These are phyloP conservation scores for Arvicanthis niloticus DNA, from an alignment of 2,113 vertebrate genomes.

Conservation along the genomic window DNA sequence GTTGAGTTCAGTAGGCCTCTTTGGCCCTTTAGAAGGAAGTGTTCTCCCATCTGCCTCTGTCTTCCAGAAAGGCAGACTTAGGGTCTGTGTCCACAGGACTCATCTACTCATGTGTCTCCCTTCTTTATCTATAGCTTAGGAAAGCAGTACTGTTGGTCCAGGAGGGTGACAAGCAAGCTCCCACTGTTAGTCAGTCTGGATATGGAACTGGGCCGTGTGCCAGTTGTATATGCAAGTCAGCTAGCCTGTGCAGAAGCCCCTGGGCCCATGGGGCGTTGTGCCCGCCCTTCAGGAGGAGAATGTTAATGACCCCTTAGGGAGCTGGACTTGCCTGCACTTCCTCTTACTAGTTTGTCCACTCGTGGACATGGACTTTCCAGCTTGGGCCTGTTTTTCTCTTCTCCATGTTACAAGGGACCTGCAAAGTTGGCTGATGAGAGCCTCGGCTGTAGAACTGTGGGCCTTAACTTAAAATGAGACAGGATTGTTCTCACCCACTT, in stretches of 20 bases:
- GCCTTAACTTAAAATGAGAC: not conserved
- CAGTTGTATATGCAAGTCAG: not conserved
- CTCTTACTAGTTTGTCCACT: not conserved
- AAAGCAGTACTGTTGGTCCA: not conserved
- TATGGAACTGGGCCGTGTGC: not conserved
- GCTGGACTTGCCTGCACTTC: not conserved
- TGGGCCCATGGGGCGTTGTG: not conserved
- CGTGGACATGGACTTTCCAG: not conserved
- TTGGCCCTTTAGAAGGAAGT: not conserved
- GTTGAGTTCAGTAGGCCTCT: not conserved
- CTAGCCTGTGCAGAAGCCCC: not conserved
- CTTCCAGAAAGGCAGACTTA: not conserved
- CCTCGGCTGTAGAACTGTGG: not conserved
- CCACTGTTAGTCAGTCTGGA: not conserved
- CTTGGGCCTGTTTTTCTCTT: not conserved
- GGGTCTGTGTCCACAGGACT: not conserved
- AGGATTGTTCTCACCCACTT: constrained; percentile 22
- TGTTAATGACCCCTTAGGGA: not conserved
- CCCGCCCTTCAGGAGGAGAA: not conserved
- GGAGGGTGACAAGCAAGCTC: not conserved
- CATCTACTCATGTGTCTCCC: not conserved
- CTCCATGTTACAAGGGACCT: not conserved
- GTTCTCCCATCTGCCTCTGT: not conserved
- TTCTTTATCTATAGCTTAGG: not conserved
- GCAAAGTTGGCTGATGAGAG: not conserved